A percentile compares a stretch with the other conserved stretches of the same genome.
phyloP scores from a whole-genome alignment of 2,113 vertebrate species.

The Garra rufa region DNA sequence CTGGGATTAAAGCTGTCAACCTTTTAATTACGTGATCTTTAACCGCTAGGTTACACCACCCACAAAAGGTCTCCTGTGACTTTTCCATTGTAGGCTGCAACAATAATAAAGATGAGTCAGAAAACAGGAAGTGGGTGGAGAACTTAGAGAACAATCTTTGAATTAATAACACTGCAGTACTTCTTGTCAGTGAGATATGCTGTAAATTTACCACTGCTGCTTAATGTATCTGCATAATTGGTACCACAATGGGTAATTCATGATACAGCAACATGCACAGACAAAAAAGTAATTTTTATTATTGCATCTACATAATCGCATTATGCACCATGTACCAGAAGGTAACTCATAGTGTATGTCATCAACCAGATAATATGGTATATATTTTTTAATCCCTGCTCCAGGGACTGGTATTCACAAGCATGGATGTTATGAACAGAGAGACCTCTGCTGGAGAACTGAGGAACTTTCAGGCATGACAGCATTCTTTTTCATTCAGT shows the following conservation, averaged over 20 bases:
- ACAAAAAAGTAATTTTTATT: not conserved
- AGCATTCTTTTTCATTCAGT: too few relatives aligned
- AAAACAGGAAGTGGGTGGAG: constrained; percentile 4
- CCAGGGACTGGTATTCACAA: not conserved
- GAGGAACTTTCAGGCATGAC: not conserved
- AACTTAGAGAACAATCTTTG: not conserved
- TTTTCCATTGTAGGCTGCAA: constrained; percentile 1
- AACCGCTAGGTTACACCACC: constrained; percentile 3
- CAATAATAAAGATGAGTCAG: constrained; percentile 15
- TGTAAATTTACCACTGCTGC: not conserved
- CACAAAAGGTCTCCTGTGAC: not conserved
- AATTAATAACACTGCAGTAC: not conserved
- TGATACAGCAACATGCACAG: not conserved
- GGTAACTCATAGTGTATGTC: not conserved
- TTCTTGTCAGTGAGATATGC: not conserved
- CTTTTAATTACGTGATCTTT: not conserved
- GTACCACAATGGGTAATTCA: not conserved
- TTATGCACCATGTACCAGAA: too few relatives aligned
- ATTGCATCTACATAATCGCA: not conserved
- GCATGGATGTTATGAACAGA: not conserved
- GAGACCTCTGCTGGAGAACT: constrained; percentile 30
- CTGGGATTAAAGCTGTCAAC: not conserved
- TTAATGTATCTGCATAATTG: not conserved
- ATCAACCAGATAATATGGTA: not conserved
- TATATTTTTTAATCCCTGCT: not conserved